Conservation (phyloP, 2,113 vertebrate species). For the Aleadryas rufinucha region DNA sequence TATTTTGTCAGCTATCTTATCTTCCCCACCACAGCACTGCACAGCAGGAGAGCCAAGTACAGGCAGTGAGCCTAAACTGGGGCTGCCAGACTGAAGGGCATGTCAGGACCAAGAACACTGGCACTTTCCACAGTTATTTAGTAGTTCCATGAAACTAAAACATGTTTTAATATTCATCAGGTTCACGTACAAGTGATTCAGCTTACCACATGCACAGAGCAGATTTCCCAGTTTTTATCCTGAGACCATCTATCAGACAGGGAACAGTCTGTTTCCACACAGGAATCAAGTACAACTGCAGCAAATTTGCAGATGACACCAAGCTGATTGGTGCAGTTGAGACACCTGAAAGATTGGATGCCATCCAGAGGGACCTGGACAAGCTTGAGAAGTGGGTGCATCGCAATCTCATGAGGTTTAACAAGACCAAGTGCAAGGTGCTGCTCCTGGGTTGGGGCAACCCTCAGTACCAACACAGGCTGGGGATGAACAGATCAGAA, state of each 20-base stretch:
- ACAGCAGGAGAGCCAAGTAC: not conserved
- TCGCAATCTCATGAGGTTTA: not conserved
- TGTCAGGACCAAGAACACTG: not conserved
- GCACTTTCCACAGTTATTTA: not conserved
- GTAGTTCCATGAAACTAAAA: not conserved
- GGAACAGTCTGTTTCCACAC: not conserved
- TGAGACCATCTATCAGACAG: not conserved
- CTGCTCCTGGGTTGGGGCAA: accelerated
- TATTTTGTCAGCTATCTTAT: conserved; percentile 1
- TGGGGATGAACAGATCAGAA: not conserved
- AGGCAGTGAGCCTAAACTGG: not conserved
- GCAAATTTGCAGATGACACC: not conserved
- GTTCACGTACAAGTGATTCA: not conserved
- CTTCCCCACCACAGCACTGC: not conserved
- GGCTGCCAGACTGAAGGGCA: not conserved
- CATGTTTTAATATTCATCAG: not conserved
- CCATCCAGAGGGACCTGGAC: not conserved
- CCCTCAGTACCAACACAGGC: accelerated
- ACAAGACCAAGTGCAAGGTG: not conserved
- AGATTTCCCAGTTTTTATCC: not conserved
- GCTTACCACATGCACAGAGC: not conserved
- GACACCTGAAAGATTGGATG: not conserved
- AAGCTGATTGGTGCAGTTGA: not conserved
- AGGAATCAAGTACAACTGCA: not conserved
- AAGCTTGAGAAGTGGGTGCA: not conserved